Evolutionary conservation across 2,113 vertebrate species (phyloP), one percentile per base, ranked within the genome.

Genomic region (Odontophorus gujanensis): DNA sequence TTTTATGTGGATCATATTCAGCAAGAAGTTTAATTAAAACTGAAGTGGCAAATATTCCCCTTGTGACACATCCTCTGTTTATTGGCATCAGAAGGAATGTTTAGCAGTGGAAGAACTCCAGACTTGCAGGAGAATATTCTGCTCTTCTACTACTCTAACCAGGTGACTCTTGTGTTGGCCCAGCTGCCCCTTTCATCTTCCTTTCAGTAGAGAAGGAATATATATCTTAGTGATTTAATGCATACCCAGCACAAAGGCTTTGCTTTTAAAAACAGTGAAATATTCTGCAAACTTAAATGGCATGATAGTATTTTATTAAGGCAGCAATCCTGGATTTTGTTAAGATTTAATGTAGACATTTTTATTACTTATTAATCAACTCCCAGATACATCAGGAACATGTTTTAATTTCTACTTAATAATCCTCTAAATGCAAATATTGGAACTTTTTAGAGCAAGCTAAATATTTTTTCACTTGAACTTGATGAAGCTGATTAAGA

Each of bases 11-110:
- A 85, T 96, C 93, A 68, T 83, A 55, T 85, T 91, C 79, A 50
- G 91, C 77, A 93, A 90, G 83, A 95, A 90, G 80, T 97, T 95
- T 96, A 96, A 96, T 96, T 95, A 88, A 58, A 90, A 42, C 17
- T 96, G 85, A 96, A 96, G 91, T 94, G 90, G 85, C 62, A 93
- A 77, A 87, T 85, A 87, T 63, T 91, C 61, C 79, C 76, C 89
- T 81, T 81, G 90, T 90, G 94, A 90, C 66, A 68, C 68, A 81
- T 81, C 57, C 51, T 89, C 55, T 43, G 25, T 87, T 91, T 91
- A 75, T 1, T 91, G 73, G 76, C 66, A 90, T 34, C 55, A 81
- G 73, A 71, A 75, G 69, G 86, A 90, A 79, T 24, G 51, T 74
- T 90, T 57, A 63, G 26, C 36, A 72, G 65, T 57, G 68, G 48